Conservation (phyloP, 2,888 invertebrate genomes). For the Subacronicta megacephala region DNA sequence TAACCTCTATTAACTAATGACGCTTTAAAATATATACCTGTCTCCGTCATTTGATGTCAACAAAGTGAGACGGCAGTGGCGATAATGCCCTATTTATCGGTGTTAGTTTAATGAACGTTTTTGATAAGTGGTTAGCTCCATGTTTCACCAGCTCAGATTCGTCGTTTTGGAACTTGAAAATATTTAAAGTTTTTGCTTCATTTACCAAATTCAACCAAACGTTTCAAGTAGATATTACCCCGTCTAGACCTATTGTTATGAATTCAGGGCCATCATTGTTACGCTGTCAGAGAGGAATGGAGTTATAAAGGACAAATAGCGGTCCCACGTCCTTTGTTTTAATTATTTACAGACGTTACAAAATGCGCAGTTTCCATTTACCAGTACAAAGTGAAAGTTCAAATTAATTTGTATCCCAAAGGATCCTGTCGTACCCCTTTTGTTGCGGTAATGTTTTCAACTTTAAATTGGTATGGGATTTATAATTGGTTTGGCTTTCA, state of each 20-base stretch:
- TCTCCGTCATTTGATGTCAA: no score
- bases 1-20: no score
- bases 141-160: no score
- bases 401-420: constrained; percentile 45
- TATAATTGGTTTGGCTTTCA: constrained; percentile 17
- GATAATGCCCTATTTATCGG: no score
- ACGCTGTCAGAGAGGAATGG: background rate
- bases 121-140: no score
- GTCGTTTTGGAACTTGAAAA: no score
- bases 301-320: background rate
- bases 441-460: constrained; percentile 21
- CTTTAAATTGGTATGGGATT: constrained; percentile 37
- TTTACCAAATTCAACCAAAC: no score
- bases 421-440: constrained; percentile 18
- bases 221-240: background rate
- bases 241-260: background rate
- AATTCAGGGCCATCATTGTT: background rate
- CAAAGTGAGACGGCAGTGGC: no score
- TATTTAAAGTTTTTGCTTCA: no score
- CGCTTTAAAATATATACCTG: no score
- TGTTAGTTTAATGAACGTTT: no score
- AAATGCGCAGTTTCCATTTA: constrained; percentile 13
- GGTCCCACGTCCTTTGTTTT: constrained; percentile 10
- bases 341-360: constrained; percentile 4
- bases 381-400: constrained; percentile 29